Conservation (phyloP, 2,888 invertebrate genomes). For the Slavum lentiscoides region DNA sequence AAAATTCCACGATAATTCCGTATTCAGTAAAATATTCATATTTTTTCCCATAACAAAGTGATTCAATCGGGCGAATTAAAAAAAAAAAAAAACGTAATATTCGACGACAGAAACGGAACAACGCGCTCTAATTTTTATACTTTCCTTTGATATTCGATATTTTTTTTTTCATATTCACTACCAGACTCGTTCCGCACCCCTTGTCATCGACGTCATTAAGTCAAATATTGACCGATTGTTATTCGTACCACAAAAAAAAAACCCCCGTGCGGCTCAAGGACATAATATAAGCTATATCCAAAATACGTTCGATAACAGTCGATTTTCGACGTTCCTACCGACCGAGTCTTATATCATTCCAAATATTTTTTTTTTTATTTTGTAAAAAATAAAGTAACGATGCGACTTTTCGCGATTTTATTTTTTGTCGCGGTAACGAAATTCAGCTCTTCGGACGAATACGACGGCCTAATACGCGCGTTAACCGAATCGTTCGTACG, state of each 20-base stretch:
- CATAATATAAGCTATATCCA: too few relatives aligned
- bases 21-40: too few relatives aligned
- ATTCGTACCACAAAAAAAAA: not conserved
- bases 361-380: too few relatives aligned
- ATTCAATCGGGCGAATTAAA: not conserved
- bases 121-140: not conserved
- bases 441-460: not conserved
- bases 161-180: too few relatives aligned
- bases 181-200: too few relatives aligned
- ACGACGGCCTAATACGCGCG: conserved; percentile 7
- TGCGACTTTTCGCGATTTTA: not conserved
- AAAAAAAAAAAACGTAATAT: not conserved
- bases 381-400: too few relatives aligned
- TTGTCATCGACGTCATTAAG: not conserved
- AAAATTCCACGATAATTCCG: too few relatives aligned
- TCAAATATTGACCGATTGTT: not conserved
- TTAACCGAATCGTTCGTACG: not conserved
- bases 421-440: not conserved
- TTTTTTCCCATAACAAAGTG: not conserved
- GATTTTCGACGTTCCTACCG: too few relatives aligned
- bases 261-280: not conserved
- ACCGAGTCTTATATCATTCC: not conserved
- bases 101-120: not conserved
- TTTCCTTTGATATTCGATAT: conserved; percentile 9
- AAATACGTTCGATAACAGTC: too few relatives aligned